Evolutionary conservation across 2,113 vertebrate genomes (phyloP), one percentile per base, ranked within the genome.

Genomic region (Microtus montanus): DNA sequence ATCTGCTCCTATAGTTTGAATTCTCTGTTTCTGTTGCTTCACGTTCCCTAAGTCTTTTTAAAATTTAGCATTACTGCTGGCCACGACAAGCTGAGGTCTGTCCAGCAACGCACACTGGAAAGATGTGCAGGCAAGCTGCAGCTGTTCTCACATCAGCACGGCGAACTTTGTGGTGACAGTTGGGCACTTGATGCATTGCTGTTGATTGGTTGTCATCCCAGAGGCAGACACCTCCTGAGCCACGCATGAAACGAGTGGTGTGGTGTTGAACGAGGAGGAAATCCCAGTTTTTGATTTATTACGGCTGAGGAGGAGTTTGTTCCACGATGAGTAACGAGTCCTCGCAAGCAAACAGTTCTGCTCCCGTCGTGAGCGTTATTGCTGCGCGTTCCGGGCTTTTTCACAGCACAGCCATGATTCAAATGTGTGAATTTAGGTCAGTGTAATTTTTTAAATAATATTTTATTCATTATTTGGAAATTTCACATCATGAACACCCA

Each of bases 21-120:
- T 75, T 92, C 83, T 79, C 49, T 78, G 35, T 91, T 73, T 91
- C 78, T 75, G 1, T 66, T 85, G 44, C n/a, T 88, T 90, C 30
- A 84, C 6, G 54, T 44, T 49, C 24, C n/a, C 12, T 77, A 52
- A 75, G 47, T 54, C 58, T 87, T 9, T 49, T 68, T 44, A 44
- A 75, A 33, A 63, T 13, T 0, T 41, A 75, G 41, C 38, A 35
- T 83, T 13, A 71, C 33, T 95, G 71, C 54, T 9, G 64, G 1
- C n/a, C 52, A 58, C 17, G 75, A 38, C 63, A 38, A 89, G 44
- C 58, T 74, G 30, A 90, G 47, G 33, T 41, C 74, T 54, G 38
- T 47, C 15, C 9, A 91, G 79, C 22, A 63, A 35, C 54, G 20
- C 38, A 15, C 3, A 41, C 30, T 74, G 58, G 77, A 77, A 54